Evolutionary conservation across 2,113 vertebrate species (phyloP), one percentile per base, ranked within the genome.

Genomic region (Tricholaema leucomelas): DNA sequence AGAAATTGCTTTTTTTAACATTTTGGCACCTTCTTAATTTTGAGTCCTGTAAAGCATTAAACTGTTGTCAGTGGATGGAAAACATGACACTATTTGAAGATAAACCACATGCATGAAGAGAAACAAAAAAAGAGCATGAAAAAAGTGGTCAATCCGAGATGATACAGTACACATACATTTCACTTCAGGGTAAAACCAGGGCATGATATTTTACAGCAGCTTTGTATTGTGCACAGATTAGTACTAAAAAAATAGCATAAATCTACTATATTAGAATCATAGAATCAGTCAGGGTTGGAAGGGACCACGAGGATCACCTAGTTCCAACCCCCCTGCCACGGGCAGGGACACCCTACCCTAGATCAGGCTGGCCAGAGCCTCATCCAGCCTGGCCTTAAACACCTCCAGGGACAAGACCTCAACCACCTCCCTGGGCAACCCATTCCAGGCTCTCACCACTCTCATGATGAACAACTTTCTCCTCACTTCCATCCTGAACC

Each of bases 21-120:
- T 94, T 90, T 40, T 83, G 46, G 84, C 69, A 67, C 42, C 4
- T 63, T 74, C 42, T 52, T 87, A 23, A 8, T 65, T 27, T 65
- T 92, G 79, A 84, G 66, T 74, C 44, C n/a, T 23, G 28, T 73
- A 71, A 92, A 83, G n/a, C 27, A 65, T 79, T 69, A 74, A 94
- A 76, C 23, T 38, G 12, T 35, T 78, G 48, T 56, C 44, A 90
- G 21, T 61, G 48, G 42, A 73, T 50, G 48, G 21, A 80, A 93
- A 93, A 67, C 12, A 76, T 5, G 63, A 59, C 40, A 56, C 28
- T 74, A 44, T 67, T 9, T 69, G 55, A 81, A 91, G 72, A 69
- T 7, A 84, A 84, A 66, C 21, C 15, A 60, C 1, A 1, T 46
- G 52, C 61, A 71, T 15, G 44, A 93, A 78, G 5, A 40, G 40